Evolutionary conservation across 2,888 invertebrate genomes (phyloP), one percentile per base, ranked within the genome.

Genomic region (Entomobrya multifasciata): DNA sequence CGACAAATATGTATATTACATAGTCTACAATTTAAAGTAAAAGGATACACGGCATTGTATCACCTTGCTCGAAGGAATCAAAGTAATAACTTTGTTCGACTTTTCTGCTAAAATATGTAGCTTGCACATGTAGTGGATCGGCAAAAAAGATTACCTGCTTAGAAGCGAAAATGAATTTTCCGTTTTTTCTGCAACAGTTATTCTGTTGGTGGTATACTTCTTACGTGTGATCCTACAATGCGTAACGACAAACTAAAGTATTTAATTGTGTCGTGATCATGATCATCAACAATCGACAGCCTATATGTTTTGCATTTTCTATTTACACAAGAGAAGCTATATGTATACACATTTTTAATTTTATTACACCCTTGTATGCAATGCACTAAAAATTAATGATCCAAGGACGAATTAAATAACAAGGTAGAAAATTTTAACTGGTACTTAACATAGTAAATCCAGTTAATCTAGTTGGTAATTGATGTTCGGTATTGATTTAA

Each of bases 61-160:
- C 57, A 80, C 80, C 80, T 81, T 81, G 81, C 81, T 81, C 81
- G 44, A 55, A 72, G 81, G 81, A 47, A n/a, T n/a, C n/a, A n/a
- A n/a, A n/a, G 20, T 57, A 72, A 70, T 81, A 81, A 81, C 5
- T 72, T 15, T 25, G 47, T 2, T 72, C 49, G 47, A 49, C 70
- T 72, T 49, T 67, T 25, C n/a, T n/a, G n/a, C n/a, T n/a, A n/a
- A n/a, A n/a, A n/a, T n/a, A n/a, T n/a, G n/a, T n/a, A n/a, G n/a
- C n/a, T n/a, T n/a, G n/a, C n/a, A n/a, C n/a, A n/a, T n/a, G n/a
- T n/a, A n/a, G n/a, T n/a, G n/a, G n/a, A n/a, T n/a, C n/a, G n/a
- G n/a, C n/a, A n/a, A n/a, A n/a, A n/a, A n/a, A n/a, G n/a, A n/a
- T n/a, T n/a, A n/a, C n/a, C n/a, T n/a, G n/a, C n/a, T n/a, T n/a